A percentile compares a stretch with the other conserved stretches of the same genome.
phyloP scores from a whole-genome alignment of 2,888 invertebrate genomes.

The Scaptomyza reducta region DNA sequence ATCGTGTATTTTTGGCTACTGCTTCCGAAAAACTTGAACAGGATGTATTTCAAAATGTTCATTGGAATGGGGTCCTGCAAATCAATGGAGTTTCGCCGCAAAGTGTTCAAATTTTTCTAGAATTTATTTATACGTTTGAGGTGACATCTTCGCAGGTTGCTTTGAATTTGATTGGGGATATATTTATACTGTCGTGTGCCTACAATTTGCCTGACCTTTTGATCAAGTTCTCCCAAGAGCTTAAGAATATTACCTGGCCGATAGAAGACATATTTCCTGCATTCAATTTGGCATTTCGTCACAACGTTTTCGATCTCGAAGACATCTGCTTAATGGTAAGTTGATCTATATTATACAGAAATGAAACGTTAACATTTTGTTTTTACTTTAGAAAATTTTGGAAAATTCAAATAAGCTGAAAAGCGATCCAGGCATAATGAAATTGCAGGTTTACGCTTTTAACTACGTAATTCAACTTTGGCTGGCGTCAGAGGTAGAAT shows the following conservation, averaged over 20 bases:
- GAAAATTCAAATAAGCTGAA: slow-evolving; percentile 9
- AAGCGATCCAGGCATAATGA: slow-evolving; percentile 26
- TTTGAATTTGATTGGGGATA: slow-evolving; percentile 34
- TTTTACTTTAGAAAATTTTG: slow-evolving; percentile 51
- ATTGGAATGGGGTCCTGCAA: slow-evolving; percentile 60
- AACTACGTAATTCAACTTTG: slow-evolving; percentile 56
- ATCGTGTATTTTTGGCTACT: slow-evolving; percentile 60
- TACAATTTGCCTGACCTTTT: slow-evolving; percentile 58
- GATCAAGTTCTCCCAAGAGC: slow-evolving; percentile 19
- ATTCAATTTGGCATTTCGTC: slow-evolving; percentile 54
- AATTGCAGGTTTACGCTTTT: slow-evolving; percentile 50
- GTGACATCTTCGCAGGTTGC: slow-evolving; percentile 19
- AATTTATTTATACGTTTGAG: slow-evolving; percentile 64
- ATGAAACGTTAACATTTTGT: not conserved
- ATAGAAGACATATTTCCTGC: slow-evolving; percentile 50
- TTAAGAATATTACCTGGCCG: slow-evolving; percentile 42
- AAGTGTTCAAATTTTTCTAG: slow-evolving; percentile 59
- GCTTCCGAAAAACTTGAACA: slow-evolving; percentile 57
- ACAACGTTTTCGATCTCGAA: slow-evolving; percentile 54
- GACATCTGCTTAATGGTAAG: slow-evolving; percentile 43
- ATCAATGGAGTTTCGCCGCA: slow-evolving; percentile 59
- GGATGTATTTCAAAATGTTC: slow-evolving; percentile 51
- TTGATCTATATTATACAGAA: not conserved
- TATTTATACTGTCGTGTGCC: slow-evolving; percentile 51
- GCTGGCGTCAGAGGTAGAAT: slow-evolving; percentile 30